Evolutionary conservation across 2,797 vertebrate genomes (phyloP).

Genomic region (Chelmon rostratus): DNA sequence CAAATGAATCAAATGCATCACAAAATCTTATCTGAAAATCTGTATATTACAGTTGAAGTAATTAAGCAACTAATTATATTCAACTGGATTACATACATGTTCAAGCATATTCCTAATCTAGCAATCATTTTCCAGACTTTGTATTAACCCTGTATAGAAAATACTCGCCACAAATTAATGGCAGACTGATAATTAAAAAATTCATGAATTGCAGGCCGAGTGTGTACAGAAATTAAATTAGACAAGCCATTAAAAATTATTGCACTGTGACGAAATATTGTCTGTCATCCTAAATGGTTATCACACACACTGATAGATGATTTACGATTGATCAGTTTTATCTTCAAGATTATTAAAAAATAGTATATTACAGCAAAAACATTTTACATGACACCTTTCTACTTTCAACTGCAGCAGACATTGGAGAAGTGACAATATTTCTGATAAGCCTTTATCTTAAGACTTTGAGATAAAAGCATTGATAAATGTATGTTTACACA

Average conservation of each 20-base stretch:
- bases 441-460: neutral
- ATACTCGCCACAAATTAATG: neutral
- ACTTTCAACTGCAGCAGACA: neutral
- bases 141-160: neutral
- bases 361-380: neutral
- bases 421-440: neutral
- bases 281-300: neutral
- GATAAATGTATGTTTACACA: constrained; percentile 6
- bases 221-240: neutral
- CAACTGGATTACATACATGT: too few relatives aligned
- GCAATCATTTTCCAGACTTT: too few relatives aligned
- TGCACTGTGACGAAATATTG: too few relatives aligned
- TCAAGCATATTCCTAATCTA: too few relatives aligned
- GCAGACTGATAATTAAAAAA: neutral
- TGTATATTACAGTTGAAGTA: too few relatives aligned
- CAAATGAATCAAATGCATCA: too few relatives aligned
- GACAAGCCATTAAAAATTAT: neutral
- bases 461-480: constrained; percentile 4
- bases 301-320: neutral
- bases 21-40: too few relatives aligned
- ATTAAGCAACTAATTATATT: too few relatives aligned
- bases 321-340: neutral
- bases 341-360: neutral
- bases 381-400: neutral
- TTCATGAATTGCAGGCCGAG: neutral